Base-by-base conservation (phyloP, 2,888 invertebrate genomes). In the Chromoteleia sp. region DNA sequence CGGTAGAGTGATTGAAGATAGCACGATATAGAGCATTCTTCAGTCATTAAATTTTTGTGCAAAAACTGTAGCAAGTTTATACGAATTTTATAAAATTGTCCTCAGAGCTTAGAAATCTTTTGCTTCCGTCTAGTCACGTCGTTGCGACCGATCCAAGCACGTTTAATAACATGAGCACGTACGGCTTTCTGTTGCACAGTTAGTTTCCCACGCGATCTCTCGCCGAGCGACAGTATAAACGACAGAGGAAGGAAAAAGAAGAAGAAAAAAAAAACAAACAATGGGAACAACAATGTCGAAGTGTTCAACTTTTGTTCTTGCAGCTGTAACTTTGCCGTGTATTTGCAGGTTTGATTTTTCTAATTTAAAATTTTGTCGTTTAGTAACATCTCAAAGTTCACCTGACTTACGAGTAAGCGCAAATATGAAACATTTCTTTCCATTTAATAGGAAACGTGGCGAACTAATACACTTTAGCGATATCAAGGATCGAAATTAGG, bases 91-190 rank as follows among this genome's bases (percentile, higher is more conserved):
- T 83, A 84, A 84, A 84, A 84, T 84, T 82, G 83, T 78, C 81
- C 61, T 63, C 50, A 70, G 61, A 79, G 80, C 77, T 59, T 48
- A 65, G 61, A 74, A 74, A 73, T 77, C 81, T 82, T 73, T 45
- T 48, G 81, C 56, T 29, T 61, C 25, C 68, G 75, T 82, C 81
- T 76, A 73, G 73, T 81, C 81, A 68, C 77, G 80, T 74, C 73
- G 65, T 12, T 59, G 75, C 82, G 79, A 73, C 73, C 78, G 76
- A 78, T 75, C 76, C 67, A 43, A 70, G 54, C 83, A 76, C 84
- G 85, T 86, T 88, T 85, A 85, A 87, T 85, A 88, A 86, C 86
- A 84, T 86, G 82, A 85, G 86, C 87, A 87, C 88, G 87, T 87
- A 87, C 85, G 79, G 68, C 83, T 86, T 86, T 84, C 86, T 83